Conservation (phyloP, 1,140 invertebrate species). For the Oedothorax gibbosus region DNA sequence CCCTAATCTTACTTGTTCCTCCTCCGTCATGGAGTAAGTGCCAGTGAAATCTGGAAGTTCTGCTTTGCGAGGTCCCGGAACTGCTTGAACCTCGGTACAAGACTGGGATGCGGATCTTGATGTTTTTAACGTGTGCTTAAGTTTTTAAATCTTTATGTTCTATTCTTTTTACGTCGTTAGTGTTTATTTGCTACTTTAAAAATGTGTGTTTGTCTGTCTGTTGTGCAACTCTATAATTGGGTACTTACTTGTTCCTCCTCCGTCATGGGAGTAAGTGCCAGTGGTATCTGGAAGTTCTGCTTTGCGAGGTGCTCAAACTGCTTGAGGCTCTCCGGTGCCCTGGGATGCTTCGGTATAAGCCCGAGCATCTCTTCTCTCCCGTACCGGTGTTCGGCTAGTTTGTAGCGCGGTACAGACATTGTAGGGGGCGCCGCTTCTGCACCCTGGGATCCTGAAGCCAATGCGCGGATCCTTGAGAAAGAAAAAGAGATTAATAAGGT, state of each 20-base stretch:
- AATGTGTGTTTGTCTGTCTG: too few relatives aligned
- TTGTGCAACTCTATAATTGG: too few relatives aligned
- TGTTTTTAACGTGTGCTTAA: too few relatives aligned
- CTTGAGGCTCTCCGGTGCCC: constrained; percentile 77
- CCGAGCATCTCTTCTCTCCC: constrained; percentile 91
- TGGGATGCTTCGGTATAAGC: constrained; percentile 78
- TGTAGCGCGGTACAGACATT: constrained; percentile 67
- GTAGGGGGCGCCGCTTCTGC: constrained; percentile 69
- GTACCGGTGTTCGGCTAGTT: constrained; percentile 82
- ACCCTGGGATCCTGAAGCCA: constrained; percentile 71
- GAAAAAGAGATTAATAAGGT: not conserved
- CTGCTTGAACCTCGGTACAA: constrained; percentile 73
- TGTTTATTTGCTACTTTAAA: too few relatives aligned
- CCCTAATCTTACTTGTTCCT: constrained; percentile 77
- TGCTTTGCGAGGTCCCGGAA: constrained; percentile 79
- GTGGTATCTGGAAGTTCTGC: constrained; percentile 81
- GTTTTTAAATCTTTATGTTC: too few relatives aligned
- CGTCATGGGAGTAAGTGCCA: constrained; percentile 80
- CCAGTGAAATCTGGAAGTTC: constrained; percentile 81
- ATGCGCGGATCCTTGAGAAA: constrained; percentile 69
- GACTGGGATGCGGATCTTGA: too few relatives aligned
- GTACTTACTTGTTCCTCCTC: constrained; percentile 82
- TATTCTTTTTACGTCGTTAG: too few relatives aligned
- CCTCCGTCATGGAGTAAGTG: constrained; percentile 81
- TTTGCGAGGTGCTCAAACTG: constrained; percentile 77